These are phyloP conservation scores for Polydrusus pterygomalis DNA, from an alignment of 2,888 invertebrate genomes.

Conservation along the genomic window DNA sequence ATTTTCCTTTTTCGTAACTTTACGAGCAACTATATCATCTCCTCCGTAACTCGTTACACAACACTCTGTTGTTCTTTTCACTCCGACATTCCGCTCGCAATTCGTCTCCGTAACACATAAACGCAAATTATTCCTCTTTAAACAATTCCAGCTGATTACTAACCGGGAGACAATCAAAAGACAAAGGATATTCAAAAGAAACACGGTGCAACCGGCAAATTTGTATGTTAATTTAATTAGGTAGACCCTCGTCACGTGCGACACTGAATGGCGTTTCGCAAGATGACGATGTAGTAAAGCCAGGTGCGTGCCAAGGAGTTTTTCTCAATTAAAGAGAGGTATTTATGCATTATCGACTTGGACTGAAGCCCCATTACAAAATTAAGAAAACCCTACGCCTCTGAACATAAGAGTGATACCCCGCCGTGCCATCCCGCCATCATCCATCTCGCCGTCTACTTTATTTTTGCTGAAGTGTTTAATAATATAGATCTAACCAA, in stretches of 20 bases:
- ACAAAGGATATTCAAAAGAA: constrained; percentile 50
- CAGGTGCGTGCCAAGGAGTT: constrained; percentile 26
- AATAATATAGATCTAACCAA: too few relatives aligned
- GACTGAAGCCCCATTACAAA: too few relatives aligned
- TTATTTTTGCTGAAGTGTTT: too few relatives aligned
- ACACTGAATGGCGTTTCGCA: constrained; percentile 56
- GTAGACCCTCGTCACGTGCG: constrained; percentile 59
- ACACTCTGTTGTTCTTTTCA: constrained; percentile 17
- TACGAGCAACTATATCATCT: constrained; percentile 15
- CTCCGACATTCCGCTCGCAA: constrained; percentile 24
- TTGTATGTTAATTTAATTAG: constrained; percentile 55
- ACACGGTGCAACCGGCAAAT: constrained; percentile 49
- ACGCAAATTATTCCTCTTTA: constrained; percentile 44
- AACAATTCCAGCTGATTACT: constrained; percentile 48
- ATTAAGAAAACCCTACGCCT: too few relatives aligned
- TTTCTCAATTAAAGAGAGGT: neutral
- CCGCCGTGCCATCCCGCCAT: too few relatives aligned
- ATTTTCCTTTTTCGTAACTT: constrained; percentile 11
- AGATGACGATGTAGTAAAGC: constrained; percentile 37
- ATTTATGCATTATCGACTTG: too few relatives aligned
- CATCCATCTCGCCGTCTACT: too few relatives aligned
- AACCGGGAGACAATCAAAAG: constrained; percentile 47
- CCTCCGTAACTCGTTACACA: constrained; percentile 8
- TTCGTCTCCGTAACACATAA: constrained; percentile 29
- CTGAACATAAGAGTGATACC: too few relatives aligned